Percentiles rank a stretch among this genome's conserved stretches.
phyloP scores from a whole-genome alignment of 2,113 vertebrate genomes.

The Campylomormyrus numenius region DNA sequence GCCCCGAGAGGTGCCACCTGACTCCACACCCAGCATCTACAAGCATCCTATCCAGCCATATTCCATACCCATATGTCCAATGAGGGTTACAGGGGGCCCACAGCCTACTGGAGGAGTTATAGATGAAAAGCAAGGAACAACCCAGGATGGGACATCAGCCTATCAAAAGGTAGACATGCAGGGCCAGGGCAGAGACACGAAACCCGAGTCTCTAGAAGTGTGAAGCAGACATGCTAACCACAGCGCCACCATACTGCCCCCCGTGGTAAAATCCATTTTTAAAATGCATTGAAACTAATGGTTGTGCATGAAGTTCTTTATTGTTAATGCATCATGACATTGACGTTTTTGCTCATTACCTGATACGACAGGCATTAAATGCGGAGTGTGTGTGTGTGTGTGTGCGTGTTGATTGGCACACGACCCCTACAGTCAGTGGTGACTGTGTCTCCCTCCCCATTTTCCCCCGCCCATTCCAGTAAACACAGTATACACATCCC shows the following conservation, averaged over 20 bases:
- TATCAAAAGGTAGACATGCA: not conserved
- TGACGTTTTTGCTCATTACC: not conserved
- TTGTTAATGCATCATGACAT: not conserved
- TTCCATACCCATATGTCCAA: not conserved
- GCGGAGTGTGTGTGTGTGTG: not conserved
- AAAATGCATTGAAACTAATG: not conserved
- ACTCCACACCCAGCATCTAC: not conserved
- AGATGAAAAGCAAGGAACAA: not conserved
- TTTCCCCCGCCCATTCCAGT: not conserved
- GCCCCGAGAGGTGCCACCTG: not conserved
- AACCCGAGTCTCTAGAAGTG: not conserved
- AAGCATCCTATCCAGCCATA: not conserved
- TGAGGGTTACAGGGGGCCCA: not conserved
- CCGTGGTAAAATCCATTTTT: not conserved
- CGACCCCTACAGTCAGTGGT: not conserved
- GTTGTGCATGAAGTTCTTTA: not conserved
- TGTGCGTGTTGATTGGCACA: not conserved
- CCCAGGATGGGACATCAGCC: not conserved
- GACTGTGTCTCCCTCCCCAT: not conserved
- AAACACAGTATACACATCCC: not conserved
- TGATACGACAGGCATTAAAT: not conserved
- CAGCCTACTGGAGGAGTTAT: not conserved
- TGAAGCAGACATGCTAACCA: not conserved
- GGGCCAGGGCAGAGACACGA: not conserved
- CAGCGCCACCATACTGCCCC: not conserved